A percentile compares a stretch with the other conserved stretches of the same genome.
Evolutionary conservation across 1,140 invertebrate genomes (phyloP).

Genomic region (Sitodiplosis mosellana): DNA sequence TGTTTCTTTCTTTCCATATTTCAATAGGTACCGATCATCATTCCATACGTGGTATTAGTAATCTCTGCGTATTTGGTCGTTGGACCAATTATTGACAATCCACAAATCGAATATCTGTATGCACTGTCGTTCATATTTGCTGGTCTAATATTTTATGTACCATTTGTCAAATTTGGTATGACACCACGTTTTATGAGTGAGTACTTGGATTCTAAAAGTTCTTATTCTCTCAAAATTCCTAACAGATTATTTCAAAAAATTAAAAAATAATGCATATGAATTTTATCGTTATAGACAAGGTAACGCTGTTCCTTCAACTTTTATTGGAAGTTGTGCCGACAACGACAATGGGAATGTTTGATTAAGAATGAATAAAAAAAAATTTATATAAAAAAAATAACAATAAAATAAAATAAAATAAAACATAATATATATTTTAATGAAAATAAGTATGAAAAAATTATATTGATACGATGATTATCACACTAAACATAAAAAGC

Average conservation of each 20-base stretch:
- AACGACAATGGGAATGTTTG: slow-evolving; percentile 36
- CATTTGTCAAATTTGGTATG: slow-evolving; percentile 77
- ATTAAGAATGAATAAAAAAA: slow-evolving; percentile 6
- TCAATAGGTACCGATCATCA: slow-evolving; percentile 66
- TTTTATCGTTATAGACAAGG: slow-evolving; percentile 42
- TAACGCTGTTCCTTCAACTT: slow-evolving; percentile 80
- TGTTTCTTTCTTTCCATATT: neutral
- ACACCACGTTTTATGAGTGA: slow-evolving; percentile 69
- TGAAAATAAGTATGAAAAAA: too few relatives aligned
- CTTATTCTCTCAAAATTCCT: slow-evolving; percentile 1
- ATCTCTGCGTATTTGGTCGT: slow-evolving; percentile 83
- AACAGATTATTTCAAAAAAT: slow-evolving; percentile 1
- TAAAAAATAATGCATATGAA: neutral
- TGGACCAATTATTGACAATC: slow-evolving; percentile 80
- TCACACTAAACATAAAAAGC: too few relatives aligned
- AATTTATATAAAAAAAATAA: too few relatives aligned
- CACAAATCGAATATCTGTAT: slow-evolving; percentile 80
- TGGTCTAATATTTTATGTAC: slow-evolving; percentile 79
- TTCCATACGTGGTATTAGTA: slow-evolving; percentile 71
- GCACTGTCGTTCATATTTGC: slow-evolving; percentile 72
- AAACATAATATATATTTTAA: too few relatives aligned
- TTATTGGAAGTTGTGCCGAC: slow-evolving; percentile 81
- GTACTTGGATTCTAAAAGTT: slow-evolving; percentile 12
- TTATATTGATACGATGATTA: too few relatives aligned
- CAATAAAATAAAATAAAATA: too few relatives aligned